These are phyloP conservation scores for Platycheirus rosarum DNA, from an alignment of 2,888 invertebrate genomes.

Conservation along the genomic window DNA sequence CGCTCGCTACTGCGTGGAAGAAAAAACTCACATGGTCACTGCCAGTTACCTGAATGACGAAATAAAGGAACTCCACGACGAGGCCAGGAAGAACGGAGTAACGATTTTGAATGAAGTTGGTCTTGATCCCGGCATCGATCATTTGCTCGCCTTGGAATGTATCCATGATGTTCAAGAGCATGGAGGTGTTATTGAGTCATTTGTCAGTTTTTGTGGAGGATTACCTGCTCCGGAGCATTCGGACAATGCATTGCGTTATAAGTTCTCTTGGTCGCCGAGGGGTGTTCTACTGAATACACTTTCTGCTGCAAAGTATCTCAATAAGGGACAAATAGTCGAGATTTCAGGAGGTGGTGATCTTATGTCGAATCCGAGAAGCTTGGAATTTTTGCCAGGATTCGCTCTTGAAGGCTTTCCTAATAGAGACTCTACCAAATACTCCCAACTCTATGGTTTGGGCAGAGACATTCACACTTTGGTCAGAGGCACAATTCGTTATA, in stretches of 20 bases:
- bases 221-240: slow-evolving; percentile 98
- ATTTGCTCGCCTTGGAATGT: slow-evolving; percentile 97
- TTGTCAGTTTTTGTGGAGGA: slow-evolving; percentile 98
- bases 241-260: slow-evolving; percentile 93
- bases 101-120: slow-evolving; percentile 98
- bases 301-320: slow-evolving; percentile 93
- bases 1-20: slow-evolving; percentile 93
- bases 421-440: slow-evolving; percentile 95
- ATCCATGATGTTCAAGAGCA: slow-evolving; percentile 95
- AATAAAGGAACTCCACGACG: slow-evolving; percentile 90
- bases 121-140: slow-evolving; percentile 99
- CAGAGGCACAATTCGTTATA: slow-evolving; percentile 96
- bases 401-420: slow-evolving; percentile 98
- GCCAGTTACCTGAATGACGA: slow-evolving; percentile 96
- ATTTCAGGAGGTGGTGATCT: slow-evolving; percentile 94
- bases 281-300: slow-evolving; percentile 96
- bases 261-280: slow-evolving; percentile 98
- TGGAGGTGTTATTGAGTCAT: slow-evolving; percentile 96
- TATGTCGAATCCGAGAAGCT: slow-evolving; percentile 90
- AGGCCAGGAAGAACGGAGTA: slow-evolving; percentile 93
- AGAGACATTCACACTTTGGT: slow-evolving; percentile 93
- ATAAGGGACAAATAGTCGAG: slow-evolving; percentile 92
- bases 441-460: slow-evolving; percentile 92
- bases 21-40: slow-evolving; percentile 96
- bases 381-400: slow-evolving; percentile 97